Evolutionary conservation across 2,797 vertebrate species (phyloP).

Genomic region (Vultur gryphus): DNA sequence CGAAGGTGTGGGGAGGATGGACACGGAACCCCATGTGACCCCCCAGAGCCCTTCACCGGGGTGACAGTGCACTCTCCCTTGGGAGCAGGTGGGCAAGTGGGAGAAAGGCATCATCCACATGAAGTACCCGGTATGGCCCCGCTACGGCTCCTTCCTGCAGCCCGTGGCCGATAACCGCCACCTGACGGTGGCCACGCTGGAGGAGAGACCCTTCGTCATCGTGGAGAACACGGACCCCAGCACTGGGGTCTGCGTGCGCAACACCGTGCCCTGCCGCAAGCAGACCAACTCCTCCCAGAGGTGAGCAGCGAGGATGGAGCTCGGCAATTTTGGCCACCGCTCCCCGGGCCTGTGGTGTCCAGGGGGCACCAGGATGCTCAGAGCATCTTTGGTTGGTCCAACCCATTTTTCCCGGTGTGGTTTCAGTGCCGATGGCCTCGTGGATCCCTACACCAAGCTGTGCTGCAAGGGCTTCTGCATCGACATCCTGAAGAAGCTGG

Average conservation of each 20-base stretch:
- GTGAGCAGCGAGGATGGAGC: not conserved
- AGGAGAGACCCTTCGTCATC: constrained; percentile 95
- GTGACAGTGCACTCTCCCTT: not conserved
- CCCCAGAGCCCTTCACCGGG: accelerated
- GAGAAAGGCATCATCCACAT: constrained; percentile 90
- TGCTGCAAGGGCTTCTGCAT: constrained; percentile 99
- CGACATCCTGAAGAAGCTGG: constrained; percentile 96
- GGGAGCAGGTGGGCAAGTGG: constrained; percentile 88
- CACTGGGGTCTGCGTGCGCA: constrained; percentile 92
- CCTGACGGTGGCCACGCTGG: constrained; percentile 93
- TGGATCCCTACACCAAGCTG: constrained; percentile 92
- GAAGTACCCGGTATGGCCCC: constrained; percentile 96
- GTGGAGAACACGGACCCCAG: constrained; percentile 92
- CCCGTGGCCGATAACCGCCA: constrained; percentile 90
- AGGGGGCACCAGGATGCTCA: not conserved
- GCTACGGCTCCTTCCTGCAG: constrained; percentile 89
- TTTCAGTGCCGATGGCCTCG: constrained; percentile 74
- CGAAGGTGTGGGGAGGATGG: not conserved
- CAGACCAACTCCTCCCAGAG: constrained; percentile 83
- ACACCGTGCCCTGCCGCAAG: constrained; percentile 94
- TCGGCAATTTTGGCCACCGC: accelerated
- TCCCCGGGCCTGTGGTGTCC: accelerated
- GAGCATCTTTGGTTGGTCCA: not conserved
- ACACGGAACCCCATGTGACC: accelerated
- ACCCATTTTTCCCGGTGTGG: accelerated